Evolutionary conservation across 2,797 vertebrate genomes (phyloP).

Genomic region (Microhierax caerulescens): DNA sequence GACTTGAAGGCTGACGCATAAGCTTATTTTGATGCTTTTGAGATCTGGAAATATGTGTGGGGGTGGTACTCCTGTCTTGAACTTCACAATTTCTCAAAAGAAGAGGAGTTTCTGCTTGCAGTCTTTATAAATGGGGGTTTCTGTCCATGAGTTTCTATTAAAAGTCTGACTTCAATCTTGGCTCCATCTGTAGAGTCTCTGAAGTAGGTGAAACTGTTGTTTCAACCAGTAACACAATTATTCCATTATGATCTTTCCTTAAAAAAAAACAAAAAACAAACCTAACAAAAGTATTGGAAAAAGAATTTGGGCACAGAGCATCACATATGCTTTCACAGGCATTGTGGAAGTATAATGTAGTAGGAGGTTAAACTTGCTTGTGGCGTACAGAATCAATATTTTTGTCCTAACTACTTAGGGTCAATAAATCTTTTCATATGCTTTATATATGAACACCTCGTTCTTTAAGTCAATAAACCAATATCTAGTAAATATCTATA

Average conservation of each 20-base stretch:
- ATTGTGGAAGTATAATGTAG: neutral
- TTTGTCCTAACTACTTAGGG: neutral
- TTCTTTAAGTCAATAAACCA: neutral
- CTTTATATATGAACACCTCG: neutral
- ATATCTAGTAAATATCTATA: neutral
- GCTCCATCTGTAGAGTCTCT: neutral
- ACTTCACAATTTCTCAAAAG: slow-evolving; percentile 32
- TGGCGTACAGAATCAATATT: neutral
- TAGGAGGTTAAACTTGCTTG: neutral
- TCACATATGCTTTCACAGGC: neutral
- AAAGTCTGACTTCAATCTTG: neutral
- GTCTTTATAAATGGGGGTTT: neutral
- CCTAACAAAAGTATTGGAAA: neutral
- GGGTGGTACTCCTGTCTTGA: slow-evolving; percentile 34
- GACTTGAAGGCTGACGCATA: neutral
- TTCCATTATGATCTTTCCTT: neutral
- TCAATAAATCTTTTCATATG: neutral
- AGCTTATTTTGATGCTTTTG: slow-evolving; percentile 47
- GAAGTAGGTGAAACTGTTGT: neutral
- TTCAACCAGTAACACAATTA: neutral
- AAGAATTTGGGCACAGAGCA: neutral
- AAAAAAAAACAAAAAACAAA: neutral
- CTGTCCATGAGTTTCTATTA: slow-evolving; percentile 7
- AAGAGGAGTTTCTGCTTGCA: slow-evolving; percentile 16
- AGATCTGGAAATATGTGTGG: slow-evolving; percentile 40